phyloP scores from a whole-genome alignment of 2,888 invertebrate species.

The Trichogramma dendrolimi region DNA sequence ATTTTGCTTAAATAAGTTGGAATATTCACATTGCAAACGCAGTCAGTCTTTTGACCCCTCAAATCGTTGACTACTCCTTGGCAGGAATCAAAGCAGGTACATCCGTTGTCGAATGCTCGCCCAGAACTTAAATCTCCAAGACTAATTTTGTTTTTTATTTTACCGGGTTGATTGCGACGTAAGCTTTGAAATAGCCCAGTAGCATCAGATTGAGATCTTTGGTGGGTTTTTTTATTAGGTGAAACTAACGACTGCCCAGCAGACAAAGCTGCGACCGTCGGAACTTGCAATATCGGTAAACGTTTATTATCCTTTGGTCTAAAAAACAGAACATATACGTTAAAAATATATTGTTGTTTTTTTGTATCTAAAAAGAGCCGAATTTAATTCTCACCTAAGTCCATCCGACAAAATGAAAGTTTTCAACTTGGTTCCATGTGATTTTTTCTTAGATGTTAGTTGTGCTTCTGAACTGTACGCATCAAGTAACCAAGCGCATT shows the following conservation, averaged over 20 bases:
- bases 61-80: slow-evolving; percentile 74
- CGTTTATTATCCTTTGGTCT: slow-evolving; percentile 50
- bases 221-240: slow-evolving; percentile 71
- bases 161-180: slow-evolving; percentile 52
- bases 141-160: slow-evolving; percentile 59
- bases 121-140: slow-evolving; percentile 91
- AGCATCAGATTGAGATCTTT: slow-evolving; percentile 77
- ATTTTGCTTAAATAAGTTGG: not conserved
- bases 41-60: slow-evolving; percentile 71
- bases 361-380: not conserved
- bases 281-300: slow-evolving; percentile 45
- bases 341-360: not conserved
- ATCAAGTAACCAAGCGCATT: slow-evolving; percentile 93
- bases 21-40: slow-evolving; percentile 66
- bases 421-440: slow-evolving; percentile 70
- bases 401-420: slow-evolving; percentile 72
- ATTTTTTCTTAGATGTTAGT: slow-evolving; percentile 66
- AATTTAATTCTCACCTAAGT: slow-evolving; percentile 45
- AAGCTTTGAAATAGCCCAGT: slow-evolving; percentile 63
- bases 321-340: slow-evolving; percentile 2
- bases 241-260: slow-evolving; percentile 48
- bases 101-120: slow-evolving; percentile 94
- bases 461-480: slow-evolving; percentile 81
- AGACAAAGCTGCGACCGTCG: slow-evolving; percentile 47
- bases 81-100: slow-evolving; percentile 84